Conservation (phyloP, 1,140 invertebrate species). For the Adelges cooleyi region DNA sequence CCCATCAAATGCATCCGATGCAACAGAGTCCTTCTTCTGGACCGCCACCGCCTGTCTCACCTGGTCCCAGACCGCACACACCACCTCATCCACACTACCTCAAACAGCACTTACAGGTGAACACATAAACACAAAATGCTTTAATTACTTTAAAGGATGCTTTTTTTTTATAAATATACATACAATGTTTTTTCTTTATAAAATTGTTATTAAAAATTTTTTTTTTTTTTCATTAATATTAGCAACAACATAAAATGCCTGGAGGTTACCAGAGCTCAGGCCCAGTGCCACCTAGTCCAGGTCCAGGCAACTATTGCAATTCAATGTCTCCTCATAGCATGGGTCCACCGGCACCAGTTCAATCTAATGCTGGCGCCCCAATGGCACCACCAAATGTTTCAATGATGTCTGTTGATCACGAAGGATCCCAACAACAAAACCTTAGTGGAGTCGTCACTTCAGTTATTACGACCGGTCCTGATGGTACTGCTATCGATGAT, state of each 20-base stretch:
- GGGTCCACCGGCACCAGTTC: slow-evolving; percentile 42
- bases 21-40: slow-evolving; percentile 31
- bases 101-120: slow-evolving; percentile 51
- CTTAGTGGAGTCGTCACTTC: slow-evolving; percentile 60
- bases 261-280: slow-evolving; percentile 5
- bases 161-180: no score
- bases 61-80: slow-evolving; percentile 35
- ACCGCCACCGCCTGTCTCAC: slow-evolving; percentile 30
- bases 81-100: slow-evolving; percentile 44
- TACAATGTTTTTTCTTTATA: no score
- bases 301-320: slow-evolving; percentile 33
- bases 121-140: slow-evolving; percentile 3
- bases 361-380: slow-evolving; percentile 43
- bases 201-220: no score
- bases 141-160: no score
- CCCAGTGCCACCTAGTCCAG: slow-evolving; percentile 40
- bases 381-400: slow-evolving; percentile 27
- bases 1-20: slow-evolving; percentile 29
- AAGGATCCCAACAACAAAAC: slow-evolving; percentile 33
- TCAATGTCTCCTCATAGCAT: slow-evolving; percentile 39
- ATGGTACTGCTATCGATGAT: slow-evolving; percentile 74
- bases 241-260: slow-evolving; percentile 45
- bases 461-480: slow-evolving; percentile 73
- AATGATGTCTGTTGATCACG: slow-evolving; percentile 28
- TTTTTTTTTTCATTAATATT: neutral